Evolutionary conservation across 2,888 invertebrate genomes (phyloP), one percentile per base, ranked within the genome.

Genomic region (Dicyrtomina minuta): DNA sequence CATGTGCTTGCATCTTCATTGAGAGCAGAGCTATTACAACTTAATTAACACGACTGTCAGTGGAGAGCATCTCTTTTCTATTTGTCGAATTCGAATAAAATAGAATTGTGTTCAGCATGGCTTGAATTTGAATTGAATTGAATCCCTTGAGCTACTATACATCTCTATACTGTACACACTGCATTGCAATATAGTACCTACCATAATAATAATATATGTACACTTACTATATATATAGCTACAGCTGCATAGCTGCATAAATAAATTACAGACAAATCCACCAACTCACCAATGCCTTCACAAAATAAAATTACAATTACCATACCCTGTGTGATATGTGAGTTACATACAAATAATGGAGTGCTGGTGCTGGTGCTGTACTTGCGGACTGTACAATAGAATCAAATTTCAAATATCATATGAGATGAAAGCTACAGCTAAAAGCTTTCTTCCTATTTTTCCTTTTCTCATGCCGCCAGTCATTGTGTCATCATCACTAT

Each of bases 11-110:
- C n/a, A n/a, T 33, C 33, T 5, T 33, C 33, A 3, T 33, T 33
- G 33, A 8, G 33, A 33, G 33, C 8, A 5, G 33, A 33, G 33
- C 55, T 66, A 66, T 55, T 66, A 68, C 71, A 71, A 71, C 68
- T 71, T 71, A 71, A 71, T 71, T 71, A 71, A 71, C 66, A 55
- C 60, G 20, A 56, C 70, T 70, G 67, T 62, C 70, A 67, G 67
- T 53, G 65, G 24, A 27, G 26, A 24, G 24, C 58, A 24, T 27
- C 20, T 46, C 20, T 33, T 33, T 33, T 33, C 33, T 33, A 46
- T 20, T 46, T 46, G n/a, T 20, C 46, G n/a, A 46, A n/a, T n/a
- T n/a, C n/a, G n/a, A n/a, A 8, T 33, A 3, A 33, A 33, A 33
- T 8, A 33, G 33, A 33, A 33, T 33, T 43, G 10, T 43, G 5